Base-by-base conservation (phyloP, 1,140 invertebrate genomes). In the Procambarus clarkii region DNA sequence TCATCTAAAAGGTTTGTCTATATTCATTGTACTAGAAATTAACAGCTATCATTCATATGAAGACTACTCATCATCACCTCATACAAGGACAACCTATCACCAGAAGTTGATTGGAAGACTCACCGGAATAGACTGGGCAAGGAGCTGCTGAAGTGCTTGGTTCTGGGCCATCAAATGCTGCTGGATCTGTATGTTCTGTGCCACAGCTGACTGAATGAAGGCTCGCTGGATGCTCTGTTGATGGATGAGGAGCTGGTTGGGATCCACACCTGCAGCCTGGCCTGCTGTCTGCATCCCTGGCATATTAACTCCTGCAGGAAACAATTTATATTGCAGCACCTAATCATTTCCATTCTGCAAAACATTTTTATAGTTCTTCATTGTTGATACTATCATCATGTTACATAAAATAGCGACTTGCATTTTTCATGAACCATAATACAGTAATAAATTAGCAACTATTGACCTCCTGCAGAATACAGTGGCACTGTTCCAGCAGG, bases 161-260 rank as follows among this genome's bases (percentile, higher is more conserved):
- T 98, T 98, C 94, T 98, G 98, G 3, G 98, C 98, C 44, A 98
- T 94, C 0, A 99, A 94, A 93, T 98, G 98, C 94, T 98, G 98
- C 93, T 99, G 98, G 90, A 99, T 98, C 95, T 99, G 98, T 74
- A 99, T 96, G 94, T 99, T 99, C 94, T 99, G 98, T 4, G 98
- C 98, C 96, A 98, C 98, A 1, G 98, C 98, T 60, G 97, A 98
- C 94, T 98, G 98, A 9, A 99, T 94, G 94, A 98, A 98, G 0
- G 98, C 98, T 87, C 97, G 95, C 94, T 98, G 98, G 18, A 98
- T 94, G 94, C 98, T 97, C 93, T 98, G 97, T 93, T 97, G 97
- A 93, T 93, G 92, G 18, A 90, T 48, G 15, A 88, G 79, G 13
- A 92, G 8, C 69, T 93, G 92, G 34, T 71, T 84, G 9, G 88